phyloP scores from a whole-genome alignment of 2,113 vertebrate species.

The Paraplagusia blochii region DNA sequence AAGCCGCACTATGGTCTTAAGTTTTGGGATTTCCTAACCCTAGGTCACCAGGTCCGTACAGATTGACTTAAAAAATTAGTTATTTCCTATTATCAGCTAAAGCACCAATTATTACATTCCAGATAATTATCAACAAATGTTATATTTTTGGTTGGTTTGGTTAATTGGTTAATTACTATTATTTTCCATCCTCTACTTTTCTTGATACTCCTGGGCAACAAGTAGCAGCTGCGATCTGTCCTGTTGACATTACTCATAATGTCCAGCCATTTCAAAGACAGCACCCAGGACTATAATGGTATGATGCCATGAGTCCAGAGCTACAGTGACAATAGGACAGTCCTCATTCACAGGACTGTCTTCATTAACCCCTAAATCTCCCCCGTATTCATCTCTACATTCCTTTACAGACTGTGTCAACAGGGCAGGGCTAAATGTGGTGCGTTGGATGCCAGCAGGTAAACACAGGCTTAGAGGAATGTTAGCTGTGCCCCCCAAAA shows the following conservation, averaged over 20 bases:
- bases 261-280: slow-evolving; percentile 17
- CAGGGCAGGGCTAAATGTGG: slow-evolving; percentile 32
- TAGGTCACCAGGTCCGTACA: too few relatives aligned
- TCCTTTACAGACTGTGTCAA: slow-evolving; percentile 34
- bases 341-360: slow-evolving; percentile 37
- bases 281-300: slow-evolving; percentile 17
- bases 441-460: slow-evolving; percentile 38
- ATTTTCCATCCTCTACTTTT: not conserved
- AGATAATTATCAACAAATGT: too few relatives aligned
- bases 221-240: slow-evolving; percentile 16
- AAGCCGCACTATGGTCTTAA: too few relatives aligned
- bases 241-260: slow-evolving; percentile 4
- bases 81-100: too few relatives aligned
- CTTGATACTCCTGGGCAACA: slow-evolving; percentile 2
- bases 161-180: too few relatives aligned
- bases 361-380: slow-evolving; percentile 37
- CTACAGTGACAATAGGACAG: slow-evolving; percentile 42
- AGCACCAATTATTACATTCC: too few relatives aligned
- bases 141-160: too few relatives aligned
- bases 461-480: slow-evolving; percentile 39
- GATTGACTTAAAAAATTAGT: too few relatives aligned
- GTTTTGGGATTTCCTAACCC: too few relatives aligned
- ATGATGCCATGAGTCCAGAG: slow-evolving; percentile 40
- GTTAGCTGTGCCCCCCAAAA: slow-evolving; percentile 25
- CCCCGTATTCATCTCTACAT: slow-evolving; percentile 37